phyloP scores from a whole-genome alignment of 2,797 vertebrate genomes.

The Acanthurus lineatus region DNA sequence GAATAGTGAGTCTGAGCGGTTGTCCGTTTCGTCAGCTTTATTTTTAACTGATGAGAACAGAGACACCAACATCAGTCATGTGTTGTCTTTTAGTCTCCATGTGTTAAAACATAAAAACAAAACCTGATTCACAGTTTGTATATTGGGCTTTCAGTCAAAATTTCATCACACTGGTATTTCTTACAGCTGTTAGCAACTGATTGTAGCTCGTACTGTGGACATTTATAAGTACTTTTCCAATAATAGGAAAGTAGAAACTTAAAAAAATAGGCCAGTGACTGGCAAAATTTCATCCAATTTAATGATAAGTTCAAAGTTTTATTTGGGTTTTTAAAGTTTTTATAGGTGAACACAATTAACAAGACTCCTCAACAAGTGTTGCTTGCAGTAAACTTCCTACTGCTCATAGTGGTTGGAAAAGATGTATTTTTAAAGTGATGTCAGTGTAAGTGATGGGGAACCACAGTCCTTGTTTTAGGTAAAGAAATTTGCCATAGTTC shows the following conservation, averaged over 20 bases:
- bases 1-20: constrained; percentile 51
- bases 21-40: constrained; percentile 53
- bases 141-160: background rate
- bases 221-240: background rate
- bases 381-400: background rate
- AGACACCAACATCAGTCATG: constrained; percentile 35
- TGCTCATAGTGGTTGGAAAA: background rate
- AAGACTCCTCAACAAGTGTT: background rate
- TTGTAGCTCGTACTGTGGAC: background rate
- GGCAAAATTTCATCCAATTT: background rate
- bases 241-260: too few species aligned
- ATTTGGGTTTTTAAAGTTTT: too few species aligned
- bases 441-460: too few species aligned
- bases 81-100: background rate
- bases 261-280: background rate
- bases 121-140: background rate
- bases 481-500: too few species aligned
- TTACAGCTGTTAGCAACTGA: background rate
- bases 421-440: too few species aligned
- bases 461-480: too few species aligned
- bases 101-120: background rate
- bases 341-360: too few species aligned
- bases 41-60: constrained; percentile 57
- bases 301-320: background rate
- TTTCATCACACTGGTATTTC: background rate